A percentile compares a stretch with the other conserved stretches of the same genome.
These are phyloP conservation scores for Melanostoma mellinum DNA, from an alignment of 2,888 invertebrate species.

Conservation along the genomic window DNA sequence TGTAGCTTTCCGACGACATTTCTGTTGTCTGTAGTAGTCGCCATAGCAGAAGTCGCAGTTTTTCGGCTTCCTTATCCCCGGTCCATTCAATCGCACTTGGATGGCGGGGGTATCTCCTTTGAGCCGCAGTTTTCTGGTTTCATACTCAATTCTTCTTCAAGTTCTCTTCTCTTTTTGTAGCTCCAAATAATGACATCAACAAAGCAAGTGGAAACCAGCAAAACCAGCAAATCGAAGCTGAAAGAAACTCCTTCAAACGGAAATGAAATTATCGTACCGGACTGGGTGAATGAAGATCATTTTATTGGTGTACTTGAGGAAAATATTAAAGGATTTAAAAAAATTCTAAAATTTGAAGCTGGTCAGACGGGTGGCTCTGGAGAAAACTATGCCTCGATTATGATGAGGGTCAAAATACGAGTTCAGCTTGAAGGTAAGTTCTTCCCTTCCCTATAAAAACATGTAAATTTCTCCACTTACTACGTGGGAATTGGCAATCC, in stretches of 20 bases:
- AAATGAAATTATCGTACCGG: constrained; percentile 56
- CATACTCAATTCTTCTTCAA: too few species aligned
- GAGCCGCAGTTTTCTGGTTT: too few species aligned
- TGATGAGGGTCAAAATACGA: constrained; percentile 76
- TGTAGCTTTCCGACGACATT: too few species aligned
- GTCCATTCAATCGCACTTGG: too few species aligned
- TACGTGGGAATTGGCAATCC: too few species aligned
- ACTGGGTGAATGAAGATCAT: constrained; percentile 76
- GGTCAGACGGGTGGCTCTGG: constrained; percentile 74
- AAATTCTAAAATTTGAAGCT: constrained; percentile 74
- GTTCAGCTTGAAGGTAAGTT: constrained; percentile 73
- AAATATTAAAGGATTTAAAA: constrained; percentile 71
- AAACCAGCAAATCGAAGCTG: too few species aligned
- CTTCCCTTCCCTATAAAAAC: too few species aligned
- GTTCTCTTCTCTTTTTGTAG: not conserved
- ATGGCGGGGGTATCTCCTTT: too few species aligned
- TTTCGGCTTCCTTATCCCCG: too few species aligned
- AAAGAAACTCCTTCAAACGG: not conserved
- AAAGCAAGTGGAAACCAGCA: not conserved
- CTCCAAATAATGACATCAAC: not conserved
- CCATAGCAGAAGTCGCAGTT: too few species aligned
- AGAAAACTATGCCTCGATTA: constrained; percentile 78
- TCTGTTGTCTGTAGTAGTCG: too few species aligned
- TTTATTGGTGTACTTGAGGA: constrained; percentile 74
- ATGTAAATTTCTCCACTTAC: too few species aligned